Percentiles rank a stretch among this genome's conserved stretches.
Evolutionary conservation across 1,140 invertebrate genomes (phyloP).

Genomic region (Drosophila tropicalis): DNA sequence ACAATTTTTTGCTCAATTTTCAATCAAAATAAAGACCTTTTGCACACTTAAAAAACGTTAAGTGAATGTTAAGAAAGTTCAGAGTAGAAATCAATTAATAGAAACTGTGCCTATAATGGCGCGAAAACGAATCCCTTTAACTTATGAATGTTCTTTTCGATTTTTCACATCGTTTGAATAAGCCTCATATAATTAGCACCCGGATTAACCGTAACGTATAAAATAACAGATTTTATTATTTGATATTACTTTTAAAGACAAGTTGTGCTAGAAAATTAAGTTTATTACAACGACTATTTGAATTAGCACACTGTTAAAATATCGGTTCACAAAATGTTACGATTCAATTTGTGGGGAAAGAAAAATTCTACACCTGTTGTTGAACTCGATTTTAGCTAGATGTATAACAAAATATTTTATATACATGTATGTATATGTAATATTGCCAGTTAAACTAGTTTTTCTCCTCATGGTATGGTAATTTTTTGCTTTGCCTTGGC

Average conservation of each 20-base stretch:
- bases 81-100: no score
- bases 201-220: neutral
- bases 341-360: slow-evolving; percentile 3
- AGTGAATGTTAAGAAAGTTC: neutral
- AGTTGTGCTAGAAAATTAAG: neutral
- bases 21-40: neutral
- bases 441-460: slow-evolving; percentile 11
- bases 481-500: slow-evolving; percentile 17
- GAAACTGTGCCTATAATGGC: neutral
- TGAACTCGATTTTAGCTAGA: neutral
- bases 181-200: neutral
- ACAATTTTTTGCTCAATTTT: slow-evolving; percentile 2
- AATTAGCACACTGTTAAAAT: neutral
- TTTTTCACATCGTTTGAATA: no score
- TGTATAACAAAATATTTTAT: neutral
- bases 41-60: neutral
- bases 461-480: neutral
- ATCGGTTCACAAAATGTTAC: neutral
- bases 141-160: no score
- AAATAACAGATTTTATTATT: neutral
- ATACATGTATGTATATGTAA: neutral
- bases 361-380: neutral
- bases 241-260: neutral
- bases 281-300: neutral
- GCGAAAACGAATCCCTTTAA: no score